phyloP scores from a whole-genome alignment of 2,797 vertebrate genomes.

The Coluber constrictor region DNA sequence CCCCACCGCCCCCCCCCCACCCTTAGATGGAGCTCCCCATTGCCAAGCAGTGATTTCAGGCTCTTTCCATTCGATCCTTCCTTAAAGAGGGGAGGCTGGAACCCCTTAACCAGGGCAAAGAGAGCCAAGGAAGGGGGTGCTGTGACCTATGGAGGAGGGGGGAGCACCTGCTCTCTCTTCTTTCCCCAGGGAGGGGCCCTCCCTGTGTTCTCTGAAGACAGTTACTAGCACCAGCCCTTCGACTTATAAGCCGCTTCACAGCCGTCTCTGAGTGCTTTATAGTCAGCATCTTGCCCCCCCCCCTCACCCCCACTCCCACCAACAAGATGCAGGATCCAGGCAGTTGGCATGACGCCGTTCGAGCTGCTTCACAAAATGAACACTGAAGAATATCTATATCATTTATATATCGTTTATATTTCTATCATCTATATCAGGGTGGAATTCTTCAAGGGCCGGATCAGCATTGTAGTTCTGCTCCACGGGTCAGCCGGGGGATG shows the following conservation, averaged over 20 bases:
- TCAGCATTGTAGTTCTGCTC: too few relatives aligned
- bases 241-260: neutral
- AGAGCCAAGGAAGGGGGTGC: neutral
- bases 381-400: neutral
- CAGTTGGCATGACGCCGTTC: neutral
- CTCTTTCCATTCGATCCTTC: too few relatives aligned
- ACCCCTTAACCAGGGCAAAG: neutral
- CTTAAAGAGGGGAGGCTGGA: neutral
- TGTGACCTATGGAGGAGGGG: neutral
- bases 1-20: rapidly evolving
- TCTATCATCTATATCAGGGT: too few relatives aligned
- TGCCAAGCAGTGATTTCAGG: neutral
- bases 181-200: neutral
- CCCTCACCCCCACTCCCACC: too few relatives aligned
- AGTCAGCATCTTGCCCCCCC: too few relatives aligned
- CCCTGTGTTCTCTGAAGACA: neutral
- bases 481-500: too few relatives aligned
- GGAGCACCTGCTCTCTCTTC: neutral
- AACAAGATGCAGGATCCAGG: neutral
- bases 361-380: neutral
- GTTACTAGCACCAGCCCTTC: too few relatives aligned
- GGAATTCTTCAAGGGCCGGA: too few relatives aligned
- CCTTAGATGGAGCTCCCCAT: neutral
- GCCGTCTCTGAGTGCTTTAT: too few relatives aligned
- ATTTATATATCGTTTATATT: neutral